Percentiles rank a stretch among this genome's conserved stretches.
These are phyloP conservation scores for Paradoxurus hermaphroditus DNA, from an alignment of 2,113 vertebrate species.

Conservation along the genomic window DNA sequence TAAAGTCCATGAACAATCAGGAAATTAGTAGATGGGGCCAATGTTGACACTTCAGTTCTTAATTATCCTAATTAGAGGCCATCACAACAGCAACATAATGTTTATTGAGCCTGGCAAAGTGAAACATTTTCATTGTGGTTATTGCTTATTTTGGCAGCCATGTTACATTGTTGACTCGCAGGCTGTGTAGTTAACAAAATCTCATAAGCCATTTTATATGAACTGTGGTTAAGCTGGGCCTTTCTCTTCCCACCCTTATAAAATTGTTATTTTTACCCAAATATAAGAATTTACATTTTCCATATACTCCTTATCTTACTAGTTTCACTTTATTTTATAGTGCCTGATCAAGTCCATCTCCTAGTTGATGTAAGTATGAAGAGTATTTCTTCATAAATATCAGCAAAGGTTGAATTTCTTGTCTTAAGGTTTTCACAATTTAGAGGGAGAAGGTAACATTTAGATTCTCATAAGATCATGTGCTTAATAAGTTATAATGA, in stretches of 20 bases:
- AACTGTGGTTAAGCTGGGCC: slow-evolving; percentile 31
- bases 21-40: slow-evolving; percentile 68
- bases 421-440: neutral
- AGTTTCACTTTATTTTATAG: neutral
- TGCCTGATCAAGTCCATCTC: neutral
- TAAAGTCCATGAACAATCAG: slow-evolving; percentile 63
- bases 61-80: slow-evolving; percentile 76
- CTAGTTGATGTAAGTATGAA: neutral
- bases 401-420: neutral
- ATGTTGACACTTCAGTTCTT: slow-evolving; percentile 75
- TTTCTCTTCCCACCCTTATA: neutral
- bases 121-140: slow-evolving; percentile 65
- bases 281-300: neutral
- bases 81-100: slow-evolving; percentile 76
- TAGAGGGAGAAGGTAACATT: neutral
- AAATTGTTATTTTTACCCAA: slow-evolving; percentile 31
- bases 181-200: slow-evolving; percentile 52
- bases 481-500: neutral
- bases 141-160: slow-evolving; percentile 73
- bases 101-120: slow-evolving; percentile 74
- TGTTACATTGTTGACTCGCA: slow-evolving; percentile 55
- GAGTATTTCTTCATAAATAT: slow-evolving; percentile 7
- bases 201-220: slow-evolving; percentile 65
- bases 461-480: neutral
- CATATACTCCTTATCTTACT: neutral